A percentile compares a stretch with the other conserved stretches of the same genome.
phyloP scores from a whole-genome alignment of 2,797 vertebrate genomes.

The Threskiornis aethiopicus region DNA sequence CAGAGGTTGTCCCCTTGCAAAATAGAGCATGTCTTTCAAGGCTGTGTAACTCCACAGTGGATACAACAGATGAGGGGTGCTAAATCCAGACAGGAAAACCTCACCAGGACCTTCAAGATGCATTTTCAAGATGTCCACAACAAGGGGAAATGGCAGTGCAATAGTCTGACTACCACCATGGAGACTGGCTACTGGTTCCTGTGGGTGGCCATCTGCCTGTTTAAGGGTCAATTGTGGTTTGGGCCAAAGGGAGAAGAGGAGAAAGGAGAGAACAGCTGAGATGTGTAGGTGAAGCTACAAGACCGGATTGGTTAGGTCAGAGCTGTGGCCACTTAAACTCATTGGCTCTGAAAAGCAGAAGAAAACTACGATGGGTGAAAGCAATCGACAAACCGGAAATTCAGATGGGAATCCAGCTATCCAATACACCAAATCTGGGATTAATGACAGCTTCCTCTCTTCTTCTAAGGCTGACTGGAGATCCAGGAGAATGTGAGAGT shows the following conservation, averaged over 20 bases:
- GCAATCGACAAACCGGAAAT: neutral
- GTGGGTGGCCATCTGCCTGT: accelerated
- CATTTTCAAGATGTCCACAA: neutral
- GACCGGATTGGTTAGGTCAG: neutral
- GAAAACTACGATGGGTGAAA: neutral
- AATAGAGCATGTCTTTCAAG: neutral
- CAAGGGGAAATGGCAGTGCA: neutral
- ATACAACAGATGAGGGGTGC: neutral
- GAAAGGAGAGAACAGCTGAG: neutral
- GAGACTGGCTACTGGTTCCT: neutral
- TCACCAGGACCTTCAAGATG: neutral
- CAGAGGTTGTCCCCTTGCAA: neutral
- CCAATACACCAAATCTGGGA: neutral
- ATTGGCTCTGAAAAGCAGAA: neutral
- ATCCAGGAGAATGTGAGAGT: accelerated
- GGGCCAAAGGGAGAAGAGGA: neutral
- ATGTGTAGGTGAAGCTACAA: neutral
- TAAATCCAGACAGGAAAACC: neutral
- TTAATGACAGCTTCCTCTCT: neutral
- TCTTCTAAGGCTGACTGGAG: neutral
- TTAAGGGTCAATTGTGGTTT: neutral
- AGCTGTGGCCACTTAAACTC: neutral
- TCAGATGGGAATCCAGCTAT: neutral
- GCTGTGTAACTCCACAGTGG: neutral
- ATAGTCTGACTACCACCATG: neutral